Conservation (phyloP, 1,140 invertebrate genomes). For the Drosophila ambigua region DNA sequence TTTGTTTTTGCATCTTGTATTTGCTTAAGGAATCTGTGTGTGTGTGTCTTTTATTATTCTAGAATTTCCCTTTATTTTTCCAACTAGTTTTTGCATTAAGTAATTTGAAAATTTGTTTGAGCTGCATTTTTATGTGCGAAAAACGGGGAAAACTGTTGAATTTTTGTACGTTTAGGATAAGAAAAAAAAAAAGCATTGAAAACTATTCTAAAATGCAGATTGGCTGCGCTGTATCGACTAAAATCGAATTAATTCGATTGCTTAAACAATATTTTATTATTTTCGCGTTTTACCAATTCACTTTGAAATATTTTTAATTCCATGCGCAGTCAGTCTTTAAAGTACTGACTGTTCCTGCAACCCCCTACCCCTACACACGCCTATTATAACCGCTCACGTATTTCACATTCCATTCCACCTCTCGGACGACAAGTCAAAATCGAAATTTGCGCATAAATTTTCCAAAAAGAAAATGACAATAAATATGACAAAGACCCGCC, state of each 20-base stretch:
- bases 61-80: slow-evolving; percentile 17
- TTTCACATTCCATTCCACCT: slow-evolving; percentile 14
- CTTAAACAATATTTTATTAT: too few relatives aligned
- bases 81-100: slow-evolving; percentile 48
- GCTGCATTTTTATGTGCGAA: background rate
- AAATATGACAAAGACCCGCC: slow-evolving; percentile 59
- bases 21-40: slow-evolving; percentile 4
- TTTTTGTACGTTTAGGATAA: background rate
- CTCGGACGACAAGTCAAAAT: slow-evolving; percentile 29
- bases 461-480: slow-evolving; percentile 59
- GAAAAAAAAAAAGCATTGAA: too few relatives aligned
- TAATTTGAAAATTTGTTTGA: slow-evolving; percentile 39
- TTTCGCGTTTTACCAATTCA: too few relatives aligned
- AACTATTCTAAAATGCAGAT: too few relatives aligned
- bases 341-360: too few relatives aligned
- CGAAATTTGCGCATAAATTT: slow-evolving; percentile 72
- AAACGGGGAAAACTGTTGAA: background rate
- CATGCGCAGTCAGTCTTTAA: too few relatives aligned
- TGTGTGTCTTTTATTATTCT: background rate
- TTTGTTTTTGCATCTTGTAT: slow-evolving; percentile 25
- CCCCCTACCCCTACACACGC: background rate
- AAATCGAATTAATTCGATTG: too few relatives aligned
- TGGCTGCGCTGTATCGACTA: too few relatives aligned
- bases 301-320: too few relatives aligned
- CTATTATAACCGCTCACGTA: slow-evolving; percentile 47